These are phyloP conservation scores for Antigone vipio DNA, from an alignment of 2,113 vertebrate genomes.

Conservation along the genomic window DNA sequence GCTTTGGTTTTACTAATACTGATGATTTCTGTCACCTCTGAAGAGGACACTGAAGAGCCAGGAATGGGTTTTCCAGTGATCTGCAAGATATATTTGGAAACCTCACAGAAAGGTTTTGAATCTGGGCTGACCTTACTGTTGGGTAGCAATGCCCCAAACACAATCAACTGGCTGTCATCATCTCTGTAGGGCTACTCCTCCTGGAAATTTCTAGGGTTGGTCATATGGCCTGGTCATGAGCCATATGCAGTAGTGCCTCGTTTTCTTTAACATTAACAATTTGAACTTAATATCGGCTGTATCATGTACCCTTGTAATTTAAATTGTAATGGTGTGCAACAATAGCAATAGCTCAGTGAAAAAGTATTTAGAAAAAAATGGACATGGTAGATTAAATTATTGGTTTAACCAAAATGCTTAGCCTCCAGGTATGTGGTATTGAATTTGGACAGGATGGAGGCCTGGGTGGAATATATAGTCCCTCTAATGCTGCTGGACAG, in stretches of 20 bases:
- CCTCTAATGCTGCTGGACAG: not conserved
- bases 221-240: not conserved
- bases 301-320: not conserved
- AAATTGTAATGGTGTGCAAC: not conserved
- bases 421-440: not conserved
- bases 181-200: not conserved
- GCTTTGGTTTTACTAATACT: not conserved
- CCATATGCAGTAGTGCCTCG: not conserved
- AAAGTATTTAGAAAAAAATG: not conserved
- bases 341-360: not conserved
- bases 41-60: not conserved
- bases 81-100: not conserved
- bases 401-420: not conserved
- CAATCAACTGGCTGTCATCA: not conserved
- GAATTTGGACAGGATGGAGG: not conserved
- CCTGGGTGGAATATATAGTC: not conserved
- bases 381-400: not conserved
- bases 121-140: not conserved
- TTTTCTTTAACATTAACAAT: not conserved
- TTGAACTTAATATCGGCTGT: not conserved
- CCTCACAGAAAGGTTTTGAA: not conserved
- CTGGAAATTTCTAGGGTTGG: not conserved
- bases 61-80: not conserved
- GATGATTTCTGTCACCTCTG: not conserved
- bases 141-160: not conserved